phyloP scores from a whole-genome alignment of 2,113 vertebrate species.

The Pomatorhinus ruficollis region DNA sequence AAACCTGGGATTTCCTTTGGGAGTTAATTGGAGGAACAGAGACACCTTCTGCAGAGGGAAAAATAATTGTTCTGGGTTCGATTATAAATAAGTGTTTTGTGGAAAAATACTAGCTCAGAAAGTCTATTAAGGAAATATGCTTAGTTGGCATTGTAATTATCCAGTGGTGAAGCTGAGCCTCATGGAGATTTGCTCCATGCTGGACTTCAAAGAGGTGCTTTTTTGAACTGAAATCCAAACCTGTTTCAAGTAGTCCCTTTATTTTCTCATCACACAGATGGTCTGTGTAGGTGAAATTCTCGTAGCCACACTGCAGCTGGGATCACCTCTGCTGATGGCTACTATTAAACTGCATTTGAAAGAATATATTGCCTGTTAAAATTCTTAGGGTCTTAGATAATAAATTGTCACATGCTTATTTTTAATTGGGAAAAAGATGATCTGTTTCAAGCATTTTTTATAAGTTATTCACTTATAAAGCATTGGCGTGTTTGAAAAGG shows the following conservation, averaged over 20 bases:
- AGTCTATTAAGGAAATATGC: not conserved
- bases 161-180: not conserved
- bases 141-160: not conserved
- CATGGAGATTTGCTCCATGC: not conserved
- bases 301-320: not conserved
- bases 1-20: not conserved
- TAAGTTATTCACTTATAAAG: not conserved
- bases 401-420: not conserved
- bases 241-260: not conserved
- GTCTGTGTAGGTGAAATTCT: not conserved
- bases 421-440: not conserved
- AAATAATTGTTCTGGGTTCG: not conserved
- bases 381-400: not conserved
- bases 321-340: not conserved
- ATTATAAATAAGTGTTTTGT: not conserved
- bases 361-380: not conserved
- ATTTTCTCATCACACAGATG: not conserved
- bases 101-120: not conserved
- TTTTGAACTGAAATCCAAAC: not conserved
- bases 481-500: not conserved
- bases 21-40: not conserved
- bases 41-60: not conserved
- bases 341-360: not conserved
- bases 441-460: not conserved
- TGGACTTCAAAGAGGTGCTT: not conserved